phyloP scores from a whole-genome alignment of 2,797 vertebrate species.

The Hafferia zeledoni region DNA sequence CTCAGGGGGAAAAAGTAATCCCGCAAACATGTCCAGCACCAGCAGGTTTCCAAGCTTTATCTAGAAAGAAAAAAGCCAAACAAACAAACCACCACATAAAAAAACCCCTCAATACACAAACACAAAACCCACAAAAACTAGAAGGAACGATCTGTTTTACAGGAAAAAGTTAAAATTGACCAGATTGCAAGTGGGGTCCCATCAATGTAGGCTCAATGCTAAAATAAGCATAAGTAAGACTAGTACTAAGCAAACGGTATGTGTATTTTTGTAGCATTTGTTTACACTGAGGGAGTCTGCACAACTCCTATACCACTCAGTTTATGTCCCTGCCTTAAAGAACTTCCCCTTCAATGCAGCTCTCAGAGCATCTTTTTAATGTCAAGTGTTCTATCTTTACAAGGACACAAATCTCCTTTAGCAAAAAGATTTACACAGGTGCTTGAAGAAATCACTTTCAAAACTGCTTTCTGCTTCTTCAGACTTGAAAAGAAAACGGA shows the following conservation, averaged over 20 bases:
- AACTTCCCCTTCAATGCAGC: neutral
- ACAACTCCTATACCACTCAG: neutral
- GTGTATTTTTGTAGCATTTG: neutral
- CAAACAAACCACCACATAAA: neutral
- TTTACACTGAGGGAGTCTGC: neutral
- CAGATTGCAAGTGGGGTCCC: neutral
- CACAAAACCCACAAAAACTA: neutral
- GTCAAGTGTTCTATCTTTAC: neutral
- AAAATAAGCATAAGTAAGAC: neutral
- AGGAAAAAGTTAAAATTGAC: neutral
- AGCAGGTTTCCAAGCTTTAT: neutral
- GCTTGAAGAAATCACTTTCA: constrained; percentile 65
- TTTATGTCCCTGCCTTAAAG: neutral
- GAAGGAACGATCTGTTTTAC: neutral
- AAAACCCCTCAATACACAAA: neutral
- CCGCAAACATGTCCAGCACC: neutral
- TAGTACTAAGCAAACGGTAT: neutral
- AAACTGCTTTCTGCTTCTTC: constrained; percentile 59
- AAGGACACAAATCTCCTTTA: constrained; percentile 31
- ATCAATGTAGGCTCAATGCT: neutral
- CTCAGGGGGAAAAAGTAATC: neutral
- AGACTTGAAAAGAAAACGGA: constrained; percentile 66
- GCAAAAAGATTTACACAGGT: constrained; percentile 80
- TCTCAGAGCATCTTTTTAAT: constrained; percentile 31
- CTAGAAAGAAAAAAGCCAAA: neutral